These are phyloP conservation scores for Agrochola lychnidis DNA, from an alignment of 2,888 invertebrate genomes.

Conservation along the genomic window DNA sequence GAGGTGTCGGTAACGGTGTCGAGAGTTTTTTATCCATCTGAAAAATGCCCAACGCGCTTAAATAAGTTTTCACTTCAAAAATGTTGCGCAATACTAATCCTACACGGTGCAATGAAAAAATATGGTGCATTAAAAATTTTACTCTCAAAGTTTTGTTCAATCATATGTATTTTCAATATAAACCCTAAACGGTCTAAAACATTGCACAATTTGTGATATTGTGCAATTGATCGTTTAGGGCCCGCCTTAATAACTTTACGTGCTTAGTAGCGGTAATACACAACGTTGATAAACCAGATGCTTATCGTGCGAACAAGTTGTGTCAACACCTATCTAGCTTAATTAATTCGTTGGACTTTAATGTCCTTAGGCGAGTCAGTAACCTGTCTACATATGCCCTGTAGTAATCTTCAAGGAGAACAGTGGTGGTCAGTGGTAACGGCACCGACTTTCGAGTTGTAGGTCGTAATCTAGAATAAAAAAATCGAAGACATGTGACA, in stretches of 20 bases:
- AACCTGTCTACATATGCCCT: constrained; percentile 17
- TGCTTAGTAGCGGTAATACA: constrained; percentile 27
- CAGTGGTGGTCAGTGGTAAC: too few relatives aligned
- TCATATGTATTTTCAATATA: not conserved
- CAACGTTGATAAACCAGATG: constrained; percentile 46
- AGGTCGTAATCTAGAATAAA: too few relatives aligned
- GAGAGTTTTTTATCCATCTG: too few relatives aligned
- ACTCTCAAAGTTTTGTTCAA: not conserved
- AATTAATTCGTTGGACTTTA: constrained; percentile 60
- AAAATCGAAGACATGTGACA: too few relatives aligned
- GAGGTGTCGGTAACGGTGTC: too few relatives aligned
- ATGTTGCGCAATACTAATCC: not conserved
- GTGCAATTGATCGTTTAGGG: not conserved
- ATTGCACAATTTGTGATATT: not conserved
- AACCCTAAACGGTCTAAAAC: too few relatives aligned
- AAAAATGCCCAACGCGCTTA: too few relatives aligned
- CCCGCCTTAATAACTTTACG: constrained; percentile 7
- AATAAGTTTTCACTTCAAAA: not conserved
- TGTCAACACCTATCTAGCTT: constrained; percentile 51
- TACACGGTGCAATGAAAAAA: too few relatives aligned
- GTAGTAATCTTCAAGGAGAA: constrained; percentile 29
- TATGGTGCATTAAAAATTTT: not conserved
- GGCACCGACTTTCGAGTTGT: too few relatives aligned
- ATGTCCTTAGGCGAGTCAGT: constrained; percentile 44
- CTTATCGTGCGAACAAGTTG: constrained; percentile 52